Percentiles rank a stretch among this genome's conserved stretches.
These are phyloP conservation scores for Bothrops jararaca DNA, from an alignment of 2,113 vertebrate genomes.

Conservation along the genomic window DNA sequence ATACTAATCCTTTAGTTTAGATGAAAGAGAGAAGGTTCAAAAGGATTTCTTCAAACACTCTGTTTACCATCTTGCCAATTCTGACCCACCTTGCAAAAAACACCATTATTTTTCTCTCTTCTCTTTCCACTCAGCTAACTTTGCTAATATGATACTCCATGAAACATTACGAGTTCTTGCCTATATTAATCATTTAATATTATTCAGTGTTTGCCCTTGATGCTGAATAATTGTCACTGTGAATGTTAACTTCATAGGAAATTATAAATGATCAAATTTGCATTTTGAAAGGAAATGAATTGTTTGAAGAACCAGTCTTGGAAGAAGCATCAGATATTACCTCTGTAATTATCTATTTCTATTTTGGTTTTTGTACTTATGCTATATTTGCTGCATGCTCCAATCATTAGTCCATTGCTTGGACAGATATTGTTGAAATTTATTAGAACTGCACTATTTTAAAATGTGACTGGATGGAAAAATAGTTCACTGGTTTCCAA, in stretches of 20 bases:
- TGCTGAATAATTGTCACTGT: not conserved
- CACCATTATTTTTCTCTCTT: not conserved
- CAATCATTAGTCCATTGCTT: not conserved
- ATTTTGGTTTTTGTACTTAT: not conserved
- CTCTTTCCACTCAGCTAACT: not conserved
- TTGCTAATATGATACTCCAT: not conserved
- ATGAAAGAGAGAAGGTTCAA: not conserved
- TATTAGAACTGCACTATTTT: not conserved
- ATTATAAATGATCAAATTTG: not conserved
- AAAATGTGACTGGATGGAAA: not conserved
- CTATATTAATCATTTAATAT: not conserved
- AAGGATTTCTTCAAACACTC: not conserved
- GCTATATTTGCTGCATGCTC: not conserved
- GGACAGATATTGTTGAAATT: not conserved
- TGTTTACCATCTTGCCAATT: not conserved
- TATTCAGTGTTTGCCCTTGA: not conserved
- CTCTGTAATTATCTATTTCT: not conserved
- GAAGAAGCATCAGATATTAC: not conserved
- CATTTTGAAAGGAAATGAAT: not conserved
- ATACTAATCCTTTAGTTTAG: not conserved
- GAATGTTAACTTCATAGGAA: not conserved
- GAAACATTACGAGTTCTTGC: not conserved
- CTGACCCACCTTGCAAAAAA: not conserved
- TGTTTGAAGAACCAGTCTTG: not conserved
- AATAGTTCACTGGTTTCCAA: not conserved